A percentile compares a stretch with the other conserved stretches of the same genome.
Conservation (phyloP, 92 coral and sea anemone species). For the Palythoa grandis region DNA sequence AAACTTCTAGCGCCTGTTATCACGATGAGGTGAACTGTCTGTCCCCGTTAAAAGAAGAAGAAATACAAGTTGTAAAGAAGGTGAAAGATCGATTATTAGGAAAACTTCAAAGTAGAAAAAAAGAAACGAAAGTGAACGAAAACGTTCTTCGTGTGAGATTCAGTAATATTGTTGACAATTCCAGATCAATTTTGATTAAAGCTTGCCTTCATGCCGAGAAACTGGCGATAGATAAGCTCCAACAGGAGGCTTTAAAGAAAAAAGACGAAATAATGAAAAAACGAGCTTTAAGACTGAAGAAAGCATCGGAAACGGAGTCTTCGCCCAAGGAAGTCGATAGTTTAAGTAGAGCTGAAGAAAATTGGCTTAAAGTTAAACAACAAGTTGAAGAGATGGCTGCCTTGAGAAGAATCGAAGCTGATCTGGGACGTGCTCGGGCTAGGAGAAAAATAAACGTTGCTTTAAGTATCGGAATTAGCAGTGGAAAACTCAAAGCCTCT, state of each 20-base stretch:
- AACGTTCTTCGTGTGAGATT: conserved; percentile 53
- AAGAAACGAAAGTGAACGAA: conserved; percentile 63
- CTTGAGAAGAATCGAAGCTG: conserved; percentile 71
- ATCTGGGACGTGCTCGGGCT: conserved; percentile 80
- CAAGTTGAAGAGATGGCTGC: conserved; percentile 66
- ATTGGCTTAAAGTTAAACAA: conserved; percentile 47
- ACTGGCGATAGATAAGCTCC: conserved; percentile 59
- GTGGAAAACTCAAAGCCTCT: conserved; percentile 50
- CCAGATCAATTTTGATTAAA: conserved; percentile 57
- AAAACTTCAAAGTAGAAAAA: conserved; percentile 63
- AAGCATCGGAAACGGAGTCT: neutral
- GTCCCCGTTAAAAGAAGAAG: conserved; percentile 48
- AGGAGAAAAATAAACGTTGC: conserved; percentile 57
- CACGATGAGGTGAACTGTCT: neutral
- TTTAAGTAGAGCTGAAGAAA: conserved; percentile 27
- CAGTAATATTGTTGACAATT: conserved; percentile 52
- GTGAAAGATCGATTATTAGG: conserved; percentile 70
- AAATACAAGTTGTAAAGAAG: conserved; percentile 63
- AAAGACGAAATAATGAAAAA: conserved; percentile 61
- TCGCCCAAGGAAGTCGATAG: neutral
- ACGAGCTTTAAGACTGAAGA: conserved; percentile 62
- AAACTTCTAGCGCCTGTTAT: neutral
- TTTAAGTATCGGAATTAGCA: conserved; percentile 22
- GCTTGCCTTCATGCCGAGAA: conserved; percentile 76
- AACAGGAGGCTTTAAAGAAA: conserved; percentile 66